Evolutionary conservation across 2,113 vertebrate species (phyloP), one percentile per base, ranked within the genome.

Genomic region (Colinus virginianus): DNA sequence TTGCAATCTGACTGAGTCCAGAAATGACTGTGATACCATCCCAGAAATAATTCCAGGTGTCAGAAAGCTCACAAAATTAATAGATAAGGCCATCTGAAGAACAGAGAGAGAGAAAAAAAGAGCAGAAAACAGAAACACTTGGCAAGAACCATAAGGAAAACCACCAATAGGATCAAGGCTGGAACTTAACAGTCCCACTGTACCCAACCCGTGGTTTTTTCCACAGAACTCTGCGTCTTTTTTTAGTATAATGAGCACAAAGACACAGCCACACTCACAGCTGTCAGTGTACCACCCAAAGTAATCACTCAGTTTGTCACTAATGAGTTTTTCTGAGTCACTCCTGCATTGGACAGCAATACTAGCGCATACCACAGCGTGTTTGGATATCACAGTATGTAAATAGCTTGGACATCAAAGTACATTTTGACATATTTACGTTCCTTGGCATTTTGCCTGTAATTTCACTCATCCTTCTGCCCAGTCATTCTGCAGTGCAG

Each of bases 11-110:
- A 88, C 75, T 0, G 0, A 63, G 70, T 90, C 79, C 90, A 80
- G 72, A 80, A 90, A 75, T 78, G 16, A 63, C 66, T 90, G 56
- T 90, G 79, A 64, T 95, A 46, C 71, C 84, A 59, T 38, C 63
- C 76, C 72, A 95, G 72, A 78, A 95, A 74, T 86, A 90, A 71
- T 88, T 86, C 72, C 79, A 86, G 83, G 88, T 88, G 64, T 25
- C 93, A 88, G 79, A 74, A 80, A 88, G 75, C 15, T 64, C 80
- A 48, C 38, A 83, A 28, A 51, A 43, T 59, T 88, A 91, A 79
- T 49, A 90, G 49, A 67, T 46, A 83, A 75, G 68, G 75, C 51
- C 56, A 64, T 68, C 36, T 68, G 83, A 90, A 86, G 83, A 86
- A 86, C 87, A 78, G 17, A 32, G 82, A 71, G 38, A 42, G 32